Percentiles rank a stretch among this genome's conserved stretches.
Evolutionary conservation across 2,797 vertebrate genomes (phyloP).

Genomic region (Cheirogaleus major): DNA sequence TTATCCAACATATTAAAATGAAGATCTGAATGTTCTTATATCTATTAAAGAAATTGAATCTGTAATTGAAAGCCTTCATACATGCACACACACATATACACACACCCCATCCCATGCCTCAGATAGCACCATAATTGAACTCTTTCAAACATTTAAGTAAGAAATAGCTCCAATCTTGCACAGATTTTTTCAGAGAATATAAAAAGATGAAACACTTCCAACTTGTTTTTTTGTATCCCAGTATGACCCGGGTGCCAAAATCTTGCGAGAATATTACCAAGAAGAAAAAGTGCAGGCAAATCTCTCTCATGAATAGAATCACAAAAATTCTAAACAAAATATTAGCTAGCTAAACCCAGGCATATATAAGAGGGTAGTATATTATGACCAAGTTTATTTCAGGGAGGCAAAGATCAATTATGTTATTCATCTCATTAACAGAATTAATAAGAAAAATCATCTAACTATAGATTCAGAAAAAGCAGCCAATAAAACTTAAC

Average conservation of each 20-base stretch:
- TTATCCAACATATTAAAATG: not conserved
- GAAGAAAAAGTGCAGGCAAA: not conserved
- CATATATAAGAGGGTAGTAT: not conserved
- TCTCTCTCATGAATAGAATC: not conserved
- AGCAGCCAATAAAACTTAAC: not conserved
- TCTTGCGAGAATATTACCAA: not conserved
- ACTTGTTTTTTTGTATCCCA: not conserved
- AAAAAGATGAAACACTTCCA: not conserved
- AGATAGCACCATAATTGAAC: not conserved
- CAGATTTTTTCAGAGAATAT: not conserved
- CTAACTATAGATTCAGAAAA: conserved; percentile 22
- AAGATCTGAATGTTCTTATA: not conserved
- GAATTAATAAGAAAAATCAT: not conserved
- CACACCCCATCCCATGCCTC: not conserved
- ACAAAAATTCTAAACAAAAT: not conserved
- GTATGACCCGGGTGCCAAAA: not conserved
- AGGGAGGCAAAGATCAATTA: not conserved
- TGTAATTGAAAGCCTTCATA: not conserved
- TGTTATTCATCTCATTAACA: not conserved
- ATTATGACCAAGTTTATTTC: not conserved
- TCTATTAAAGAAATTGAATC: not conserved
- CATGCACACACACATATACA: not conserved
- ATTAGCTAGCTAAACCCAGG: not conserved
- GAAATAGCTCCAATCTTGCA: not conserved
- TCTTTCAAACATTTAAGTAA: not conserved